A percentile compares a stretch with the other conserved stretches of the same genome.
These are phyloP conservation scores for Vanessa tameamea DNA, from an alignment of 1,140 invertebrate species.

Conservation along the genomic window DNA sequence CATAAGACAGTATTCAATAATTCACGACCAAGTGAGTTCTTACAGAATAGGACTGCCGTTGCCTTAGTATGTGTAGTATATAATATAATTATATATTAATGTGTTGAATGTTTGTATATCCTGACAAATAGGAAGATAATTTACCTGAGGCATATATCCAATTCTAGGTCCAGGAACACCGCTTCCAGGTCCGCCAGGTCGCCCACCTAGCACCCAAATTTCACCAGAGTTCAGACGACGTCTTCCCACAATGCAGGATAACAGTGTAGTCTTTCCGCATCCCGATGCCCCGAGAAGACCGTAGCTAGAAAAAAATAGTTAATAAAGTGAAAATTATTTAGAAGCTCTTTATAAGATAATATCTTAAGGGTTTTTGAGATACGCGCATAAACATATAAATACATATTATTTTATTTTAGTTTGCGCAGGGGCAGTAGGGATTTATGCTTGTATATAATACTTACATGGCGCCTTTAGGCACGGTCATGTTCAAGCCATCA, in stretches of 20 bases:
- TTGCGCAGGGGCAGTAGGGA: background rate
- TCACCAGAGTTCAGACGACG: constrained; percentile 87
- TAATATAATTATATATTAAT: too few species aligned
- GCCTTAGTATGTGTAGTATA: too few species aligned
- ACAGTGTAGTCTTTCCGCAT: constrained; percentile 91
- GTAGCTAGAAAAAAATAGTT: constrained; percentile 83
- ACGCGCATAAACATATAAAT: constrained; percentile 49
- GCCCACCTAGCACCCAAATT: constrained; percentile 89
- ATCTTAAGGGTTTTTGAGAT: too few species aligned
- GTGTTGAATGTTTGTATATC: too few species aligned
- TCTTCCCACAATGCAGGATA: constrained; percentile 92
- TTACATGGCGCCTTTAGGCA: constrained; percentile 95
- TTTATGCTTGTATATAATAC: constrained; percentile 62
- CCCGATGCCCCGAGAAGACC: constrained; percentile 92
- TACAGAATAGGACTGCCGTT: too few species aligned
- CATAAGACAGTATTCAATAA: too few species aligned
- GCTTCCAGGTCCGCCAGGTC: constrained; percentile 81
- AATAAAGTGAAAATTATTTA: too few species aligned
- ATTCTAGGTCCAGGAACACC: constrained; percentile 8
- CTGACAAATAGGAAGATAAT: background rate
- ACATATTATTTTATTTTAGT: constrained; percentile 87
- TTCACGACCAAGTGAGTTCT: too few species aligned
- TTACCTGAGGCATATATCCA: constrained; percentile 16
- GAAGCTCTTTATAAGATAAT: too few species aligned
- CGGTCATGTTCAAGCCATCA: constrained; percentile 93